Percentiles rank a stretch among this genome's conserved stretches.
phyloP scores from a whole-genome alignment of 2,888 invertebrate species.

The Pristionchus arcanus region DNA sequence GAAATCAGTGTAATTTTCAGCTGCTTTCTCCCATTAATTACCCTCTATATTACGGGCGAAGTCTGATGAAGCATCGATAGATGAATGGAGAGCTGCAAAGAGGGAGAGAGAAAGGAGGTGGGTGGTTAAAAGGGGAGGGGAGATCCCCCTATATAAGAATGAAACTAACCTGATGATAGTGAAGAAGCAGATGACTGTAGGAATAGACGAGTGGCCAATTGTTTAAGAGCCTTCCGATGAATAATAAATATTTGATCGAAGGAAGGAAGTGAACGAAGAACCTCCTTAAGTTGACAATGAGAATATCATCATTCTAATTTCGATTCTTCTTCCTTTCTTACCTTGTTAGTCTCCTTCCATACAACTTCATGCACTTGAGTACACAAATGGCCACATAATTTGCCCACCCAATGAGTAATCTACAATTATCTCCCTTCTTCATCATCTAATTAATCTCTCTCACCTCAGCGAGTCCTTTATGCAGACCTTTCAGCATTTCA shows the following conservation, averaged over 20 bases:
- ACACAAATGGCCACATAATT: slow-evolving; percentile 23
- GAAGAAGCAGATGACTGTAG: background rate
- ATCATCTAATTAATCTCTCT: background rate
- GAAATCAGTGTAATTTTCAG: slow-evolving; percentile 33
- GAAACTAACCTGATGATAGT: background rate
- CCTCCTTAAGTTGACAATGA: background rate
- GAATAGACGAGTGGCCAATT: slow-evolving; percentile 7
- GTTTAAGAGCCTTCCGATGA: slow-evolving; percentile 34
- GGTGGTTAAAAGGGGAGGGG: background rate
- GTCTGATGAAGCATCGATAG: slow-evolving; percentile 28
- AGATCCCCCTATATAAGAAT: background rate
- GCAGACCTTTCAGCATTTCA: background rate
- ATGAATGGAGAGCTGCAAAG: slow-evolving; percentile 38
- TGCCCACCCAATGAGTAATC: slow-evolving; percentile 43
- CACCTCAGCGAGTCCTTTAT: slow-evolving; percentile 31
- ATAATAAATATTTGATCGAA: background rate
- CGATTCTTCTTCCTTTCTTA: background rate
- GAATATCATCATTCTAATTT: background rate
- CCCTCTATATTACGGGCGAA: background rate
- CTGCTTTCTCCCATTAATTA: slow-evolving; percentile 37
- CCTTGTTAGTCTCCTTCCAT: slow-evolving; percentile 46
- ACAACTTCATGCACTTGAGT: slow-evolving; percentile 50
- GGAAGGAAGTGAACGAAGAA: background rate
- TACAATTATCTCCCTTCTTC: background rate
- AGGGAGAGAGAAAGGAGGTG: background rate